These are phyloP conservation scores for Abscondita cerata DNA, from an alignment of 2,888 invertebrate genomes.

Conservation along the genomic window DNA sequence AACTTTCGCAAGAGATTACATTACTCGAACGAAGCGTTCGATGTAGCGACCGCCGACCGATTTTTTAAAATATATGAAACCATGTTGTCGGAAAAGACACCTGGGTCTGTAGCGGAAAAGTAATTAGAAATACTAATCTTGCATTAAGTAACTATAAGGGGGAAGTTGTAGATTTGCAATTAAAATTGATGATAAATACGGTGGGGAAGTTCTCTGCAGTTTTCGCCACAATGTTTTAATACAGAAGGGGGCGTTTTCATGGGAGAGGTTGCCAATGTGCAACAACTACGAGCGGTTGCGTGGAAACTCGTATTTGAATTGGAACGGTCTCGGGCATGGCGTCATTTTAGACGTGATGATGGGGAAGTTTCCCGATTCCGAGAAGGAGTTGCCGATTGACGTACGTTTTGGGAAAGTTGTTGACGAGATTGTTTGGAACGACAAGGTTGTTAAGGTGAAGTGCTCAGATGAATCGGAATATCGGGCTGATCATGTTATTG, in stretches of 20 bases:
- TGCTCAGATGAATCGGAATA: slow-evolving; percentile 62
- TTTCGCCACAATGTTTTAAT: background rate
- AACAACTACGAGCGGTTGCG: background rate
- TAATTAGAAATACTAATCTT: too few relatives aligned
- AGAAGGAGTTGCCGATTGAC: slow-evolving; percentile 45
- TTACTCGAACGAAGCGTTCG: background rate
- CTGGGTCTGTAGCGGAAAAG: background rate
- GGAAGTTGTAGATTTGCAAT: too few relatives aligned
- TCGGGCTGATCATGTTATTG: slow-evolving; percentile 66
- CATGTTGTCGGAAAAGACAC: background rate
- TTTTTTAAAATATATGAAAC: background rate
- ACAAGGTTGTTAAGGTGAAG: slow-evolving; percentile 51
- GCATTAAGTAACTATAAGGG: too few relatives aligned
- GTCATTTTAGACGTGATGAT: slow-evolving; percentile 71
- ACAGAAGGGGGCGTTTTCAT: background rate
- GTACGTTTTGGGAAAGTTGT: slow-evolving; percentile 50
- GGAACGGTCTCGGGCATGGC: slow-evolving; percentile 75
- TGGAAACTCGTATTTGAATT: slow-evolving; percentile 59
- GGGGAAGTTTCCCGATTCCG: slow-evolving; percentile 51
- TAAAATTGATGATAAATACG: too few relatives aligned
- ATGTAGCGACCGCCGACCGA: background rate
- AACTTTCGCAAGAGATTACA: background rate
- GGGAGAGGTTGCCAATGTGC: background rate
- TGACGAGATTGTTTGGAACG: slow-evolving; percentile 32
- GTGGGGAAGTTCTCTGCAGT: background rate